Percentiles rank a stretch among this genome's conserved stretches.
phyloP scores from a whole-genome alignment of 2,888 invertebrate species.

The Acronicta leporina region DNA sequence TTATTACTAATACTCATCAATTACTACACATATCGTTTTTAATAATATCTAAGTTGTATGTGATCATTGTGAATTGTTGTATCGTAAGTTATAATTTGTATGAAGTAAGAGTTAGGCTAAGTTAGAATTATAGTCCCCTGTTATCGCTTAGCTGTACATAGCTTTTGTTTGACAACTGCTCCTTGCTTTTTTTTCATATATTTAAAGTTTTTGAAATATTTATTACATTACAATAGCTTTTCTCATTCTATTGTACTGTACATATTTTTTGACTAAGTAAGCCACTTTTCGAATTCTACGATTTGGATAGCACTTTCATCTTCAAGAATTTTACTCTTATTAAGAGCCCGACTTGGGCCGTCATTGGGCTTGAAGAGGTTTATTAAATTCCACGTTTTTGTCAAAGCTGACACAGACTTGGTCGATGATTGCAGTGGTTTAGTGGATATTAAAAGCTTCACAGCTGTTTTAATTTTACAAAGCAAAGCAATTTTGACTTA shows the following conservation, averaged over 20 bases:
- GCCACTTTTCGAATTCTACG: slow-evolving; percentile 71
- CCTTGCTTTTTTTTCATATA: slow-evolving; percentile 64
- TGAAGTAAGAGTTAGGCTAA: slow-evolving; percentile 61
- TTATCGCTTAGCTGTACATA: slow-evolving; percentile 64
- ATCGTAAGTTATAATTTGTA: slow-evolving; percentile 72
- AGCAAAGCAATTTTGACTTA: slow-evolving; percentile 15
- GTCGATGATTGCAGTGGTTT: background rate
- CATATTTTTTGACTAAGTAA: slow-evolving; percentile 75
- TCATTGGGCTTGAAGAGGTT: slow-evolving; percentile 27
- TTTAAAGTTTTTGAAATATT: slow-evolving; percentile 75
- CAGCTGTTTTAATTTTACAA: background rate
- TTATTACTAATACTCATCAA: slow-evolving; percentile 80
- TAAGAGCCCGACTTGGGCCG: slow-evolving; percentile 43
- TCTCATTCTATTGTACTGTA: slow-evolving; percentile 71
- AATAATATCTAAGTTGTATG: slow-evolving; percentile 70
- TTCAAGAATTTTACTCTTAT: slow-evolving; percentile 50
- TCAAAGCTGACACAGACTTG: background rate
- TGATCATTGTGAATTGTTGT: slow-evolving; percentile 70
- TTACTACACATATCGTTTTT: slow-evolving; percentile 79
- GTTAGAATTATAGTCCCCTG: slow-evolving; percentile 63
- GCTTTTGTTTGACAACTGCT: slow-evolving; percentile 63
- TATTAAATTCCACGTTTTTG: background rate
- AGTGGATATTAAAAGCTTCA: background rate
- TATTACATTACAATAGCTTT: slow-evolving; percentile 60
- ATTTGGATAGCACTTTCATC: slow-evolving; percentile 65